Conservation (phyloP, 2,888 invertebrate species). For the Ditula angustiorana region DNA sequence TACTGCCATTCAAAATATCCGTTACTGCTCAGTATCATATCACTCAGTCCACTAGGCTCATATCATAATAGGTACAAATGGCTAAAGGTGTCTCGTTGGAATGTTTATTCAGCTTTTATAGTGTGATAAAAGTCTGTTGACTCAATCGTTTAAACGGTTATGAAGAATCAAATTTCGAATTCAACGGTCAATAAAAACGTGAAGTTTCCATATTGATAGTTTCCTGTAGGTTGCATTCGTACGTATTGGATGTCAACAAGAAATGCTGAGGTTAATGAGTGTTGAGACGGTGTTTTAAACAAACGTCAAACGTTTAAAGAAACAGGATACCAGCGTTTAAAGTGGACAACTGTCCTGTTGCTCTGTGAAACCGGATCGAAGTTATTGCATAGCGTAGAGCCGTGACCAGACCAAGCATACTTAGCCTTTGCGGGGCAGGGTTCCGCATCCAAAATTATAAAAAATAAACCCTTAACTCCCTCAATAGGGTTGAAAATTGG, state of each 20-base stretch:
- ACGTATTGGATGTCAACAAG: slow-evolving; percentile 15
- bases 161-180: slow-evolving; percentile 29
- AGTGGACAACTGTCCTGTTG: background rate
- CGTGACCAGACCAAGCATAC: no score
- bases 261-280: slow-evolving; percentile 21
- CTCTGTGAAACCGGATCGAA: background rate
- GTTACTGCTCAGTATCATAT: slow-evolving; percentile 24
- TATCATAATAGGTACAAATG: slow-evolving; percentile 26
- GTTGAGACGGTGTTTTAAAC: slow-evolving; percentile 2
- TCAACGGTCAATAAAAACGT: slow-evolving; percentile 33
- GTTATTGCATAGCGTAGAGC: background rate
- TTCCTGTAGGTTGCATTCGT: slow-evolving; percentile 1
- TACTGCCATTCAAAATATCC: slow-evolving; percentile 11
- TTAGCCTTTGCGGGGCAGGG: no score
- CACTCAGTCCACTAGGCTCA: slow-evolving; percentile 17
- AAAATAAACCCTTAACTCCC: no score
- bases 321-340: slow-evolving; percentile 18
- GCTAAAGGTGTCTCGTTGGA: slow-evolving; percentile 37
- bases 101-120: slow-evolving; percentile 41
- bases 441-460: no score
- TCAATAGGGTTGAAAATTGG: no score
- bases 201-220: slow-evolving; percentile 16
- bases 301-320: slow-evolving; percentile 12
- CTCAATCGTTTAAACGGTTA: slow-evolving; percentile 36
- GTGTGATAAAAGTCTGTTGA: slow-evolving; percentile 40